Evolutionary conservation across 2,113 vertebrate genomes (phyloP).

Genomic region (Sorex araneus): DNA sequence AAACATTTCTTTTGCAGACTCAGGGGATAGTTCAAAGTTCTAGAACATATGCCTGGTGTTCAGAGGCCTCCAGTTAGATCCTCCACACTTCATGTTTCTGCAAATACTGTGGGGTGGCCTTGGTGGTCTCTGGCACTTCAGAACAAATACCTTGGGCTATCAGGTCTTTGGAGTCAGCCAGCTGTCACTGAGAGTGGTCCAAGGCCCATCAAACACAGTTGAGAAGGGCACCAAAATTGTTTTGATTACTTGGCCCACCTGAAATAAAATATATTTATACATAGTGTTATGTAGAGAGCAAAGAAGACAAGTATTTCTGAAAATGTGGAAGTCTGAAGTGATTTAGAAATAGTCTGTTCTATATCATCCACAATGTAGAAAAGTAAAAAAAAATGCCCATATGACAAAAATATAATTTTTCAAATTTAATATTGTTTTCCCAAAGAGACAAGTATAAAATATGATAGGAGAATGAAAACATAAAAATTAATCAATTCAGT

Average conservation of each 20-base stretch:
- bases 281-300: background rate
- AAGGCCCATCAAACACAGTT: too few species aligned
- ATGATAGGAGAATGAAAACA: conserved; percentile 16
- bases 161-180: too few species aligned
- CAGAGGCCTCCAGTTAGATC: too few species aligned
- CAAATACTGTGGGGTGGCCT: too few species aligned
- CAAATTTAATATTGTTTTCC: conserved; percentile 35
- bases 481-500: conserved; percentile 35
- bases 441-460: conserved; percentile 51
- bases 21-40: too few species aligned
- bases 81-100: too few species aligned
- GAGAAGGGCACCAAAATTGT: background rate
- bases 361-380: background rate
- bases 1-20: background rate
- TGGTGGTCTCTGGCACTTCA: too few species aligned
- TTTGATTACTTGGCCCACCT: conserved; percentile 1
- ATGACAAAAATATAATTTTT: background rate
- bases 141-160: too few species aligned
- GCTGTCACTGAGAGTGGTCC: too few species aligned
- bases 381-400: conserved; percentile 19
- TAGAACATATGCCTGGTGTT: too few species aligned
- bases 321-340: background rate
- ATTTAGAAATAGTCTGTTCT: background rate
- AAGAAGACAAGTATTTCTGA: conserved; percentile 43
- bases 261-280: conserved; percentile 59